A percentile compares a stretch with the other conserved stretches of the same genome.
Conservation (phyloP, 37 sponge, comb jelly and placozoan species). For the Chondrosia reniformis region DNA sequence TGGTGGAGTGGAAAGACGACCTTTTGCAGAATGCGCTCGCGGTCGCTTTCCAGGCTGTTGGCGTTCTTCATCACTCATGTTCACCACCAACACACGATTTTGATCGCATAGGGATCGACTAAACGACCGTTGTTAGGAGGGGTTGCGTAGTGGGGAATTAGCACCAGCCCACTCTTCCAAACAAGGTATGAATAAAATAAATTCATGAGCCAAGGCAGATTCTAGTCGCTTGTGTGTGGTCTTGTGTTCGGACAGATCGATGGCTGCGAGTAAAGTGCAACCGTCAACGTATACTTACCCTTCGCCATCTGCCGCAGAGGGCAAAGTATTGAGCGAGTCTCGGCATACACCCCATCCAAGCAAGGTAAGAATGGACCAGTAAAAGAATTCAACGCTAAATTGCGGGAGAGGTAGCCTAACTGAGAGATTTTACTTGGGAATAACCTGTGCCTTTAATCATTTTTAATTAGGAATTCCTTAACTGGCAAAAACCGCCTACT, state of each 20-base stretch:
- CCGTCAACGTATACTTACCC: conserved; percentile 8
- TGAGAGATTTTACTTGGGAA: neutral
- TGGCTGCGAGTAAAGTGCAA: conserved; percentile 13
- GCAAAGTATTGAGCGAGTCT: neutral
- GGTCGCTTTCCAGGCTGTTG: conserved; percentile 3
- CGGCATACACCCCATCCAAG: conserved; percentile 4
- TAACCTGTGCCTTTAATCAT: neutral
- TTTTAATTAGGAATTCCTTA: conserved; percentile 35
- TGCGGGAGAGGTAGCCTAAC: neutral
- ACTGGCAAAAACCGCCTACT: conserved; percentile 26
- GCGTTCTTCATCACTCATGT: conserved; percentile 2
- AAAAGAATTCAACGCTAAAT: neutral
- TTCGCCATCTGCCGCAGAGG: neutral
- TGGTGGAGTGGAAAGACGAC: conserved; percentile 43
- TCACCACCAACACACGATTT: too few relatives aligned
- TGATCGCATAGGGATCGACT: too few relatives aligned
- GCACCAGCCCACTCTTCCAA: too few relatives aligned
- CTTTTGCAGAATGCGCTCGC: conserved; percentile 51
- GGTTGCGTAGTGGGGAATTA: too few relatives aligned
- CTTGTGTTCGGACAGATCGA: too few relatives aligned
- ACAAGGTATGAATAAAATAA: too few relatives aligned
- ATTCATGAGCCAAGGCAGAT: too few relatives aligned
- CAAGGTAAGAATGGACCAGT: conserved; percentile 3
- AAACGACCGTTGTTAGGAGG: conserved; percentile 11
- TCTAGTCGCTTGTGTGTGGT: too few relatives aligned